A percentile compares a stretch with the other conserved stretches of the same genome.
These are phyloP conservation scores for Chaetops frenatus DNA, from an alignment of 2,113 vertebrate species.

Conservation along the genomic window DNA sequence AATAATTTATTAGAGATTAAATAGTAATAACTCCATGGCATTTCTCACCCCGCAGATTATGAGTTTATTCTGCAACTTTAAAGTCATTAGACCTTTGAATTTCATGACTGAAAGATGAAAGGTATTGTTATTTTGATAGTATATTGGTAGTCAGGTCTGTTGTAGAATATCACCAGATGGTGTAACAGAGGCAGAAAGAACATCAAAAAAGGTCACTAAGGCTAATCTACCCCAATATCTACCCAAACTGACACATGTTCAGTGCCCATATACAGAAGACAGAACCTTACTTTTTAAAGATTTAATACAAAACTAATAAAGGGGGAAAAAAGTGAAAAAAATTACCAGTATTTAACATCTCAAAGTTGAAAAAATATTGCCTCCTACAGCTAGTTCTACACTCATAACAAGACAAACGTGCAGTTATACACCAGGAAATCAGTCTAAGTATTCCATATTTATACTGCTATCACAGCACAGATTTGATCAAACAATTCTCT, in stretches of 20 bases:
- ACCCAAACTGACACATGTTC: neutral
- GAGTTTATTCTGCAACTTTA: neutral
- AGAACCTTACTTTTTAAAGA: neutral
- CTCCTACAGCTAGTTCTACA: neutral
- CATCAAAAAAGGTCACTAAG: neutral
- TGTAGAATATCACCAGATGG: neutral
- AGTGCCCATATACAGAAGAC: neutral
- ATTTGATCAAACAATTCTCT: neutral
- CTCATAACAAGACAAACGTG: neutral
- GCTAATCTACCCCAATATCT: neutral
- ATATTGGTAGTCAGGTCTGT: neutral
- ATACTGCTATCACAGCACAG: neutral
- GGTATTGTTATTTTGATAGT: neutral
- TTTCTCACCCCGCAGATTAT: neutral
- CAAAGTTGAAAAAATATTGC: neutral
- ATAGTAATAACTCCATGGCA: neutral
- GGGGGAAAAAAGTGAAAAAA: neutral
- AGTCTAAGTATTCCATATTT: neutral
- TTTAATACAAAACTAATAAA: neutral
- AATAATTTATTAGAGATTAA: neutral
- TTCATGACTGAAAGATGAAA: neutral
- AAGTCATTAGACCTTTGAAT: neutral
- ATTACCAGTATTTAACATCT: neutral
- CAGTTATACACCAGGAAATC: neutral
- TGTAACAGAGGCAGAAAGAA: neutral